phyloP scores from a whole-genome alignment of 2,113 vertebrate species.

The Corynorhinus townsendii region DNA sequence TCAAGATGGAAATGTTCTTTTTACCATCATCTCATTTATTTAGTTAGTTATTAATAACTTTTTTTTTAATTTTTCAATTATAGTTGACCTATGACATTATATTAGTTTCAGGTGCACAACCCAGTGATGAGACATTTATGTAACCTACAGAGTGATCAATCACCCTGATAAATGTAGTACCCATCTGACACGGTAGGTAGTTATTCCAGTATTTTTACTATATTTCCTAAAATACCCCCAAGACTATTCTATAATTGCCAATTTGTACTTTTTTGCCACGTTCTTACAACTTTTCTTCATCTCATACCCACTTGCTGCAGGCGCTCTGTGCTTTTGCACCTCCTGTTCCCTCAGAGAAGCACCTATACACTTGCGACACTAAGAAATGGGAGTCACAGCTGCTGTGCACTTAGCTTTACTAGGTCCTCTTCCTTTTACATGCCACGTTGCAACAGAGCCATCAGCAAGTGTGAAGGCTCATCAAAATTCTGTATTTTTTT shows the following conservation, averaged over 20 bases:
- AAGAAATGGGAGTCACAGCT: not conserved
- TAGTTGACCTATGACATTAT: not conserved
- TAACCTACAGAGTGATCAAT: not conserved
- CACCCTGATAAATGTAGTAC: not conserved
- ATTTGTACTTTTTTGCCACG: not conserved
- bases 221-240: not conserved
- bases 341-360: not conserved
- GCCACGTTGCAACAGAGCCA: not conserved
- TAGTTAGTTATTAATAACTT: not conserved
- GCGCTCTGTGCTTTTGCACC: too few relatives aligned
- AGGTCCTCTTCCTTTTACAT: not conserved
- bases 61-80: not conserved
- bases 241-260: not conserved
- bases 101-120: not conserved
- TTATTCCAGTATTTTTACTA: not conserved
- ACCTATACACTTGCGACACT: accelerated
- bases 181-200: not conserved
- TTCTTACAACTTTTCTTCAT: not conserved
- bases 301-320: accelerated
- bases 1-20: not conserved
- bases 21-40: not conserved
- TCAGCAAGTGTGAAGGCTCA: not conserved
- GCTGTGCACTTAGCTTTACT: accelerated
- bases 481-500: not conserved
- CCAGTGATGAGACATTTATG: not conserved